These are phyloP conservation scores for Pristionchus japonicus DNA, from an alignment of 2,888 invertebrate species.

Conservation along the genomic window DNA sequence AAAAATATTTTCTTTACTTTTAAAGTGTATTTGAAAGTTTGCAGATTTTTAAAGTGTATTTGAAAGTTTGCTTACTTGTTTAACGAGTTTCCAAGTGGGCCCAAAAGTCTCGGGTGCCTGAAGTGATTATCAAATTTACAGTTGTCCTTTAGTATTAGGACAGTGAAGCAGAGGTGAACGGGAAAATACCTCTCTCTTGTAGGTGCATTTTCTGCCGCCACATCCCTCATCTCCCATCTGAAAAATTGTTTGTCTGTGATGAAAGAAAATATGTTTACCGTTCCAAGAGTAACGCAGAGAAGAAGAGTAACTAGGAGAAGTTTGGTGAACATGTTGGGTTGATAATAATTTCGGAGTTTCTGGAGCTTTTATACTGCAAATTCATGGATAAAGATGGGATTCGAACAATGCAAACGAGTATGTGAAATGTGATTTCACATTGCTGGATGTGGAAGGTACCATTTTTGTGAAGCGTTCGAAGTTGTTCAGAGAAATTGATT, in stretches of 20 bases:
- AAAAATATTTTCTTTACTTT: neutral
- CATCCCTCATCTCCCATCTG: neutral
- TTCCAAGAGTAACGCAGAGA: neutral
- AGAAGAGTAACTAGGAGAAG: neutral
- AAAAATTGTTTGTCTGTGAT: neutral
- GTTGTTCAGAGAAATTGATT: neutral
- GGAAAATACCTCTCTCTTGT: neutral
- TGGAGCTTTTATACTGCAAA: neutral
- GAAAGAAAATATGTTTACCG: neutral
- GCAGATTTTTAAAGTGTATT: too few species aligned
- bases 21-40: neutral
- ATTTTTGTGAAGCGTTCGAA: neutral
- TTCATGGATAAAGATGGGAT: neutral
- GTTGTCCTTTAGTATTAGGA: neutral
- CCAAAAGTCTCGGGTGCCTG: neutral
- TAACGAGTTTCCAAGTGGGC: neutral
- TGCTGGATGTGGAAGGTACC: neutral
- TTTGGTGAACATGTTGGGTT: neutral
- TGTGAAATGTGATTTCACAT: neutral
- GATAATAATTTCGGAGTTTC: neutral
- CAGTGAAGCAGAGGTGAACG: neutral
- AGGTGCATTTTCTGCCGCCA: neutral
- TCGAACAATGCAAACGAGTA: neutral
- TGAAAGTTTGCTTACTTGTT: neutral
- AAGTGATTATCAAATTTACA: neutral